Percentiles rank a stretch among this genome's conserved stretches.
Evolutionary conservation across 2,797 vertebrate genomes (phyloP).

Genomic region (Cichlasoma orientale): DNA sequence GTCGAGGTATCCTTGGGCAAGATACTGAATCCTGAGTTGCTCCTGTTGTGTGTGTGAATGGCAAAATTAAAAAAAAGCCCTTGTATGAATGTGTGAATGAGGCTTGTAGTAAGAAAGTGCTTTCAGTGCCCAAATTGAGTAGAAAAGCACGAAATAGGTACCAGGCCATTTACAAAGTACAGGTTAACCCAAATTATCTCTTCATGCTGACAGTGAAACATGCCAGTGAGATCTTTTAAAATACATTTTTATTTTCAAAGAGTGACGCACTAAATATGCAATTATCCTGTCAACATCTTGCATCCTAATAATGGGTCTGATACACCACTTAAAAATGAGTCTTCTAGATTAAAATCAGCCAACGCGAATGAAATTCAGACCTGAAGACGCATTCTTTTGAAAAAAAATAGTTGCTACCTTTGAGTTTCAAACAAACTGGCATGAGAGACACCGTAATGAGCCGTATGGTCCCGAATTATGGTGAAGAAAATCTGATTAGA

Average conservation of each 20-base stretch:
- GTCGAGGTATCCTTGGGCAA: background rate
- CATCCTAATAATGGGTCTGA: background rate
- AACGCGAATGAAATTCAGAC: background rate
- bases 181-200: constrained; percentile 50
- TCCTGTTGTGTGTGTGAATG: background rate
- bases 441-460: constrained; percentile 14
- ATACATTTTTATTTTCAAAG: background rate
- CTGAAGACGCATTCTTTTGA: background rate
- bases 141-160: background rate
- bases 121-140: background rate
- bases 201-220: background rate
- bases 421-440: constrained; percentile 11
- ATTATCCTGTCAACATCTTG: constrained; percentile 8
- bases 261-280: constrained; percentile 5
- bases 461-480: constrained; percentile 6
- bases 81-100: no score
- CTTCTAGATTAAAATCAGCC: background rate
- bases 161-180: background rate
- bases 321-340: constrained; percentile 8
- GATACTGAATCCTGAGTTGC: background rate
- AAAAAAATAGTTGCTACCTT: background rate
- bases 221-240: background rate
- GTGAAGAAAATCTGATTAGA: background rate
- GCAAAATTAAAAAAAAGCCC: no score
- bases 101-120: background rate